Base-by-base conservation (phyloP, 2,888 invertebrate genomes). In the Stegana nigrithorax region DNA sequence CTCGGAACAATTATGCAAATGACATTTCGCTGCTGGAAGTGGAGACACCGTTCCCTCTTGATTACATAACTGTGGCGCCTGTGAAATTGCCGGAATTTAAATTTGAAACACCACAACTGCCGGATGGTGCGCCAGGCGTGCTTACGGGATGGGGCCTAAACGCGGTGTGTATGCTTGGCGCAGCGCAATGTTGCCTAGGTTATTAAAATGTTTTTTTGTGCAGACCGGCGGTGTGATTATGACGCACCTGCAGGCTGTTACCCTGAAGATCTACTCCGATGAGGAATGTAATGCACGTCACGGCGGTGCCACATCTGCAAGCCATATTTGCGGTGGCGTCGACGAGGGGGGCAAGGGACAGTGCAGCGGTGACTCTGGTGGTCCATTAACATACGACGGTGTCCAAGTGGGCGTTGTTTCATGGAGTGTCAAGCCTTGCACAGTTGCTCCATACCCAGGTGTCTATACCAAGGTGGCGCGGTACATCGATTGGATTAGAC, bases 361-460 rank as follows among this genome's bases (percentile, higher is more conserved):
- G 26, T 85, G 85, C 66, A 80, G 73, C 47, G 85, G 85, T 0
- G 85, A 85, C 51, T 84, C 84, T 1, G 84, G 85, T 10, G 84
- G 84, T 2, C 83, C 85, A 0, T 70, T 85, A 1, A 39, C 85
- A 19, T 72, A 74, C 2, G 64, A 81, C 14, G 79, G 73, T 4
- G 32, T 66, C 2, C 84, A 85, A 69, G 75, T 86, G 39, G 87
- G 87, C 27, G 82, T 87, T 39, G 87, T 87, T 2, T 87, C 87
- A 1, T 87, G 87, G 87, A 86, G 86, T 62, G 58, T 75, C 2
- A 87, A 87, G 66, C 87, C 87, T 2, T 87, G 87, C 66, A 73
- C 85, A 0, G 63, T 77, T 17, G 71, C 78, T 2, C 84, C 84
- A 3, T 85, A 81, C 69, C 87, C 87, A 0, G 87, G 86, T 17